Base-by-base conservation (phyloP, 2,797 vertebrate genomes). In the Ficedula albicollis region DNA sequence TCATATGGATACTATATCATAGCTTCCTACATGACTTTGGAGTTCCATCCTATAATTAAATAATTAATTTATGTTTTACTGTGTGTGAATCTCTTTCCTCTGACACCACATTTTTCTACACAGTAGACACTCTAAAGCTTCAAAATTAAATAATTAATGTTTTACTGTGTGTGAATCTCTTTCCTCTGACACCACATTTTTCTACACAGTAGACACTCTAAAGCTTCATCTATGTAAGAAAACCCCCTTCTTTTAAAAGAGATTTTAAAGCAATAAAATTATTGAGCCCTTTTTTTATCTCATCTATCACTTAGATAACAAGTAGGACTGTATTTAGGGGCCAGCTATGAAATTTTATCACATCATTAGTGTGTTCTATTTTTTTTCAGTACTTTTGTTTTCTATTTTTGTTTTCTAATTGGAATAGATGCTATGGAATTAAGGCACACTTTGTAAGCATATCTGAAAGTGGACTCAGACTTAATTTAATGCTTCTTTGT, bases 401-500 rank as follows among this genome's bases (percentile, higher is more conserved):
- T 20, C 56, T 56, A 0, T 39, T 83, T 81, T 88, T 69, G 19
- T 85, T 76, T 95, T 62, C 70, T 78, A 52, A 12, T 54, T 68
- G 22, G 34, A 70, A 23, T 52, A 58, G 54, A 58, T 1, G 6
- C 17, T 34, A 67, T n/a, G 69, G 90, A 91, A 59, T 81, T 70
- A 87, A 79, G 84, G 29, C 14, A 51, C 30, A 84, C 46, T 68
- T 60, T 82, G 10, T 39, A 75, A 77, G 26, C 14, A 10, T 66
- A 43, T 29, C 36, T 76, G 54, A 55, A 70, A 89, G 27, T 64
- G 62, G 23, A 59, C 15, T 83, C 68, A 34, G 63, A 30, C 62
- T 87, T 51, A 48, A 75, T 80, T 58, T 94, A 82, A 94, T 72
- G 21, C 38, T 58, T 97, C 82, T 92, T 15, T 96, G 59, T 97